Base-by-base conservation (phyloP, 2,113 vertebrate species). In the Setophaga kirtlandii region DNA sequence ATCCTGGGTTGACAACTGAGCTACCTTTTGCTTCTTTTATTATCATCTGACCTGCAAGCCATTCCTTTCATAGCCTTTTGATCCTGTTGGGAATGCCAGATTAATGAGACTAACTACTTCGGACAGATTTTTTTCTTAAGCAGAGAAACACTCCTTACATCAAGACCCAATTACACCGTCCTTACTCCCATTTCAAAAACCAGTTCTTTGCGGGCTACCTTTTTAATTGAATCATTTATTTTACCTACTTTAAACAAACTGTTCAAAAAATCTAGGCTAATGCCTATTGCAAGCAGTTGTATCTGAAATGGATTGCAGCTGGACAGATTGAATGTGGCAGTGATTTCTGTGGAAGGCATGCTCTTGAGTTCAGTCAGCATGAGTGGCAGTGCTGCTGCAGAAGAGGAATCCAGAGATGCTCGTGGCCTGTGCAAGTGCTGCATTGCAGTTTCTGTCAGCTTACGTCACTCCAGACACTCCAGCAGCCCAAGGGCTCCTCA, bases 381-480 rank as follows among this genome's bases (percentile, higher is more conserved):
- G 90, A 93, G 88, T 88, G 93, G 62, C 93, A 90, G 90, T 16
- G 62, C 83, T 89, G 86, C 89, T 83, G 90, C 12, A 0, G 68
- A 90, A 89, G 89, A 86, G 74, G n/a, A 53, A 44, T 81, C 62
- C 76, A n/a, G 85, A 37, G 93, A 44, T 88, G 64, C 90, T 93
- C 7, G 4, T 82, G 2, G 20, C 65, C 74, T 2, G 12, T 21
- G 79, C 6, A 22, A 91, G 75, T 96, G 94, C 97, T 97, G 96
- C 96, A 97, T 97, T 97, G 97, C 97, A 96, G 96, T 59, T 53
- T 2, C 94, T 94, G 73, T 28, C 58, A 64, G 93, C 73, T 95
- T 58, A 83, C 89, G 78, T 96, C 95, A 93, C 3, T 4, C 31
- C 81, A 63, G 75, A 53, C 6, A 2, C 67, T 89, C 86, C 1